phyloP scores from a whole-genome alignment of 2,797 vertebrate species.

The Botia almorhae region DNA sequence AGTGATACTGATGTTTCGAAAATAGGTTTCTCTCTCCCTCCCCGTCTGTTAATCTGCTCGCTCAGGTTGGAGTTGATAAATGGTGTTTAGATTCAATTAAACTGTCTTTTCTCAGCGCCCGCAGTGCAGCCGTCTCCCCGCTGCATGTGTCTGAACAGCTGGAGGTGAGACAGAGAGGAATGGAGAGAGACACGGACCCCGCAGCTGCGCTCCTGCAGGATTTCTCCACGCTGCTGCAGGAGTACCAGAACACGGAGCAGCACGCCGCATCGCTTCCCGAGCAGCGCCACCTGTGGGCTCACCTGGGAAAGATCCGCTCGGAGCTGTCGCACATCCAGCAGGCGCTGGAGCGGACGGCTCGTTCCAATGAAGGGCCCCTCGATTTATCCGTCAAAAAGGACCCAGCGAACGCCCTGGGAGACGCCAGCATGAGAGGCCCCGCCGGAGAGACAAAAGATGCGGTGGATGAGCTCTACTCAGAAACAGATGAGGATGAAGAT shows the following conservation, averaged over 20 bases:
- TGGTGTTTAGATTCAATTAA: slow-evolving; percentile 67
- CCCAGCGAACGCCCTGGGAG: slow-evolving; percentile 3
- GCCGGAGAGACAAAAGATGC: not conserved
- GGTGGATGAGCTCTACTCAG: slow-evolving; percentile 58
- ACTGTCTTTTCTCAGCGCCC: slow-evolving; percentile 64
- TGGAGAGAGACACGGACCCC: slow-evolving; percentile 72
- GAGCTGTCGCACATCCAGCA: slow-evolving; percentile 94
- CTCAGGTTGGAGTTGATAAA: slow-evolving; percentile 67
- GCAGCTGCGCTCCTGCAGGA: slow-evolving; percentile 82
- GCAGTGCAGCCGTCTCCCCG: slow-evolving; percentile 57
- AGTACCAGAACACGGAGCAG: slow-evolving; percentile 89
- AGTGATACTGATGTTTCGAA: too few species aligned
- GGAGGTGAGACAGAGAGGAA: slow-evolving; percentile 64
- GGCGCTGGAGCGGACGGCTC: slow-evolving; percentile 83
- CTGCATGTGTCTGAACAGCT: slow-evolving; percentile 56
- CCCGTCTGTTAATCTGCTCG: slow-evolving; percentile 66
- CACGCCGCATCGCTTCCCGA: slow-evolving; percentile 84
- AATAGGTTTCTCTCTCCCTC: slow-evolving; percentile 11
- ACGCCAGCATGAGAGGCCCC: slow-evolving; percentile 42
- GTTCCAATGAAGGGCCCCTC: slow-evolving; percentile 84
- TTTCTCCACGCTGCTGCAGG: slow-evolving; percentile 88
- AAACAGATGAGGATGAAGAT: slow-evolving; percentile 76
- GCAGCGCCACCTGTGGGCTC: slow-evolving; percentile 89
- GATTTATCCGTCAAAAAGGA: slow-evolving; percentile 91
- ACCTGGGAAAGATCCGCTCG: slow-evolving; percentile 89